These are phyloP conservation scores for Pseudolaguvia tuberculata DNA, from an alignment of 2,113 vertebrate genomes.

Conservation along the genomic window DNA sequence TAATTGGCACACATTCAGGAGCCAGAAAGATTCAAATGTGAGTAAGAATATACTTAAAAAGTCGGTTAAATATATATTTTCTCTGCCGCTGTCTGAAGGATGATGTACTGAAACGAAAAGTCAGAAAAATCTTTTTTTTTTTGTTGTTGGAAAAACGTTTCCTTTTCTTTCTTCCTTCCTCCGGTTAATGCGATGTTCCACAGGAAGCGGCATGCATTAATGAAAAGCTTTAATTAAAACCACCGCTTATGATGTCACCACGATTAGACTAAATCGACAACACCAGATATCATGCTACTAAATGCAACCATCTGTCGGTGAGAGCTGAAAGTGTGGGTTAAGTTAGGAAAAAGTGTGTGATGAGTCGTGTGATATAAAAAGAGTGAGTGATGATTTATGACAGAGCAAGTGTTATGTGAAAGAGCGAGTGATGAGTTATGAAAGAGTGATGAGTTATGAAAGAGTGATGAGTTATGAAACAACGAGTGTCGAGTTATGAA, in stretches of 20 bases:
- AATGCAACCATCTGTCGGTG: too few relatives aligned
- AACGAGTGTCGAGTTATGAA: too few relatives aligned
- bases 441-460: too few relatives aligned
- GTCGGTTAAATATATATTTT: conserved; percentile 37
- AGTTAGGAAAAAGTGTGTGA: too few relatives aligned
- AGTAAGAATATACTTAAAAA: conserved; percentile 48
- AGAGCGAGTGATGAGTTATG: too few relatives aligned
- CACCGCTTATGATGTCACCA: not conserved
- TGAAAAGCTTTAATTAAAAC: conserved; percentile 45
- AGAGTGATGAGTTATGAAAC: too few relatives aligned
- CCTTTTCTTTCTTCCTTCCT: conserved; percentile 31
- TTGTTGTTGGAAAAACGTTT: conserved; percentile 44
- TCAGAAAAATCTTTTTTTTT: conserved; percentile 40
- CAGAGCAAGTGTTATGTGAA: too few relatives aligned
- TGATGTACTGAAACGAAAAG: conserved; percentile 36
- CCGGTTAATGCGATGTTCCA: conserved; percentile 6
- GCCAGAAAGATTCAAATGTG: conserved; percentile 30
- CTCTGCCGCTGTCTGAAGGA: conserved; percentile 31
- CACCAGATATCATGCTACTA: too few relatives aligned
- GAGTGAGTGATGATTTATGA: too few relatives aligned
- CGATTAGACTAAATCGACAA: conserved; percentile 39
- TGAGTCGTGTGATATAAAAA: too few relatives aligned
- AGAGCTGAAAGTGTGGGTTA: too few relatives aligned
- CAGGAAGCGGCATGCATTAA: conserved; percentile 17
- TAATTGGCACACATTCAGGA: conserved; percentile 49